Evolutionary conservation across 2,888 invertebrate genomes (phyloP).

Genomic region (Lasiommata megera): DNA sequence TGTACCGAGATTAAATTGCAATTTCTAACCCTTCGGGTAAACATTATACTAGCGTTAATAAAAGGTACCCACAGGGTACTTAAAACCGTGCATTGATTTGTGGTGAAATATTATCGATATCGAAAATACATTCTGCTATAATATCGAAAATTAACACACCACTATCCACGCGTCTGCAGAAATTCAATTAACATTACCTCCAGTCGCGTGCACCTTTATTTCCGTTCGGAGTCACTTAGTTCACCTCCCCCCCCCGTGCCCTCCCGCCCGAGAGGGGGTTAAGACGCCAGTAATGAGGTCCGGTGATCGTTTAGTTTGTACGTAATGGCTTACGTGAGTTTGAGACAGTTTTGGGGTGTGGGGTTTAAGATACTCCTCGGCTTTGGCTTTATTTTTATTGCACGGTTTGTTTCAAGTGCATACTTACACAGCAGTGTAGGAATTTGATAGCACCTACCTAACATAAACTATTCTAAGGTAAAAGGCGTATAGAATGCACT

Average conservation of each 20-base stretch:
- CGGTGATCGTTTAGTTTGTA: conserved; percentile 77
- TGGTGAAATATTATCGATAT: no score
- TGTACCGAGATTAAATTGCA: no score
- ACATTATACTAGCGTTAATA: no score
- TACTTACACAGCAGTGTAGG: neutral
- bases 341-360: conserved; percentile 37
- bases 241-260: conserved; percentile 38
- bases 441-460: neutral
- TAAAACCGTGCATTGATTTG: no score
- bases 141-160: conserved; percentile 37
- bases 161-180: conserved; percentile 73
- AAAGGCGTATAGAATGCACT: no score
- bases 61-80: no score
- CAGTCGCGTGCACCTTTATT: conserved; percentile 82
- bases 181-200: conserved; percentile 83
- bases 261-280: conserved; percentile 37
- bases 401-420: conserved; percentile 19
- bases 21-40: no score
- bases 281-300: conserved; percentile 78
- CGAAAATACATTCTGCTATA: conserved; percentile 12
- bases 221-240: conserved; percentile 80
- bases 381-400: conserved; percentile 31
- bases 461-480: no score
- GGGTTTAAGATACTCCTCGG: conserved; percentile 31
- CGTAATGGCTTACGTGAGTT: conserved; percentile 76